These are phyloP conservation scores for Incurvaria masculella DNA, from an alignment of 2,888 invertebrate genomes.

Conservation along the genomic window DNA sequence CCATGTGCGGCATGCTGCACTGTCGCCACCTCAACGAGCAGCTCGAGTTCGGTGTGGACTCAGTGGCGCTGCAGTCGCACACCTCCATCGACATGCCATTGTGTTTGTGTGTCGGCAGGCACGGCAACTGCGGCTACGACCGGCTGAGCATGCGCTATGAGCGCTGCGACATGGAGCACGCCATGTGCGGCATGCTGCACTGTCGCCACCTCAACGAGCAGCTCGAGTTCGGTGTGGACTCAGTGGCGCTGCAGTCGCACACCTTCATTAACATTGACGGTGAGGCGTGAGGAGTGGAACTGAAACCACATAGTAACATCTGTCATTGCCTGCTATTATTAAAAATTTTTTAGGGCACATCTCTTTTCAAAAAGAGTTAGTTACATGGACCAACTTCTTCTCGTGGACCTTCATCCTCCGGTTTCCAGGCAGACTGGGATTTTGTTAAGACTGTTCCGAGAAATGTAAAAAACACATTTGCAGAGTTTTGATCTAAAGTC, in stretches of 20 bases:
- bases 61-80: slow-evolving; percentile 77
- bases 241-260: slow-evolving; percentile 77
- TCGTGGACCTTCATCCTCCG: no score
- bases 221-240: slow-evolving; percentile 93
- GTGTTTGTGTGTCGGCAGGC: slow-evolving; percentile 28
- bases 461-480: no score
- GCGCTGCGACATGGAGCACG: slow-evolving; percentile 70
- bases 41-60: slow-evolving; percentile 93
- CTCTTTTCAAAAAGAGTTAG: no score
- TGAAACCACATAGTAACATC: no score
- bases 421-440: no score
- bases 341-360: no score
- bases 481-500: no score
- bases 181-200: slow-evolving; percentile 90
- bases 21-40: slow-evolving; percentile 93
- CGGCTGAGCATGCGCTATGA: slow-evolving; percentile 68
- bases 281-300: no score
- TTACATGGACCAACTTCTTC: no score
- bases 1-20: slow-evolving; percentile 90
- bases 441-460: no score
- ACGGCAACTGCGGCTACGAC: slow-evolving; percentile 95
- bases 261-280: slow-evolving; percentile 85
- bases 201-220: slow-evolving; percentile 93
- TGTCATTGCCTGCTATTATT: no score
- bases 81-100: slow-evolving; percentile 72